These are phyloP conservation scores for Rhadinocentrus ornatus DNA, from an alignment of 2,797 vertebrate genomes.

Conservation along the genomic window DNA sequence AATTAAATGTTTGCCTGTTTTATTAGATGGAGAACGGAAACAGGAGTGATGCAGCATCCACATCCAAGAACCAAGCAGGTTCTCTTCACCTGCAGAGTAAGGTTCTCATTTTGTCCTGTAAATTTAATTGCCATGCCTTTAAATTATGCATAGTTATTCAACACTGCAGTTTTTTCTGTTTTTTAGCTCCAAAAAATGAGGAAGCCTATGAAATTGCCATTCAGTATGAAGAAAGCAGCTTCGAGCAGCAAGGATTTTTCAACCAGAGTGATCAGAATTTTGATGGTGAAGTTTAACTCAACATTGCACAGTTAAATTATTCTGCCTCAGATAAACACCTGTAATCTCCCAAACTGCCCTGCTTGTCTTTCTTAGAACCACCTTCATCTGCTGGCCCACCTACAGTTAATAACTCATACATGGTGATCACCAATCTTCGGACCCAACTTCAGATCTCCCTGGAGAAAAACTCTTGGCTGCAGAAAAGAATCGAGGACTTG, in stretches of 20 bases:
- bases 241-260: conserved; percentile 88
- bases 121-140: not conserved
- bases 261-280: conserved; percentile 83
- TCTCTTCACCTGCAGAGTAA: conserved; percentile 83
- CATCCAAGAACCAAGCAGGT: conserved; percentile 77
- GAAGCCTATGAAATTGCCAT: conserved; percentile 87
- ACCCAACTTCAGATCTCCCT: conserved; percentile 92
- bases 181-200: conserved; percentile 86
- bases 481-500: conserved; percentile 92
- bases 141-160: not conserved
- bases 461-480: conserved; percentile 92
- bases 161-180: not conserved
- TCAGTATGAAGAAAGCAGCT: conserved; percentile 87
- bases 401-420: conserved; percentile 81
- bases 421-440: conserved; percentile 86
- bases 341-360: not conserved
- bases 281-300: conserved; percentile 79
- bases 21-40: conserved; percentile 78
- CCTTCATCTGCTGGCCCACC: conserved; percentile 71
- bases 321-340: not conserved
- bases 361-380: conserved; percentile 54
- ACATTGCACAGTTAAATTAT: not conserved
- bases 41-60: conserved; percentile 75
- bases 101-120: conserved; percentile 10
- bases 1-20: conserved; percentile 22